These are phyloP conservation scores for Cryptus viduatorius DNA, from an alignment of 2,888 invertebrate species.

Conservation along the genomic window DNA sequence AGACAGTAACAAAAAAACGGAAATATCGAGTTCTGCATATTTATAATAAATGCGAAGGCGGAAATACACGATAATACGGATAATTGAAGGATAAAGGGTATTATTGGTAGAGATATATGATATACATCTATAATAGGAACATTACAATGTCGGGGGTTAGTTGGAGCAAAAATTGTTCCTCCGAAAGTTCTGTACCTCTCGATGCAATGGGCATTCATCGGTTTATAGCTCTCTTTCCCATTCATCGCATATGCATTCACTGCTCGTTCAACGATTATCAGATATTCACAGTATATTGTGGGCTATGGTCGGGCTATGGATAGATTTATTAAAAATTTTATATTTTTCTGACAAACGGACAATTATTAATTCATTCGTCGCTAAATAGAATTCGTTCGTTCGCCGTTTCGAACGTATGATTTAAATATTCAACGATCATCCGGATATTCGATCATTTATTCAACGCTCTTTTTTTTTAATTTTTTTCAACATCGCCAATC, in stretches of 20 bases:
- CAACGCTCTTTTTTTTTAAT: constrained; percentile 14
- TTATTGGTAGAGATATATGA: constrained; percentile 22
- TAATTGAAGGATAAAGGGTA: constrained; percentile 36
- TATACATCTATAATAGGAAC: neutral
- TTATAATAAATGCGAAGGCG: neutral
- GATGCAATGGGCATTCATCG: constrained; percentile 16
- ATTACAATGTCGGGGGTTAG: neutral
- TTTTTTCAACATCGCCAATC: neutral
- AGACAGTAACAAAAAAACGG: constrained; percentile 1
- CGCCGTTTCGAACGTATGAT: constrained; percentile 16
- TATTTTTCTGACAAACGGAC: constrained; percentile 28
- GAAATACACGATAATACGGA: constrained; percentile 28
- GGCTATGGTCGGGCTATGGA: too few relatives aligned
- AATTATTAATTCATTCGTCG: constrained; percentile 55
- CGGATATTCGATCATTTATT: constrained; percentile 18
- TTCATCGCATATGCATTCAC: constrained; percentile 34
- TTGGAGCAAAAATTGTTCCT: neutral
- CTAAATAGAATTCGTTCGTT: constrained; percentile 2
- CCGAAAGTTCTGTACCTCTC: constrained; percentile 7
- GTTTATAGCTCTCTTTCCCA: constrained; percentile 2
- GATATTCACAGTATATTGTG: neutral
- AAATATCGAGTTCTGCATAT: constrained; percentile 19
- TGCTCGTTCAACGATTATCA: constrained; percentile 16
- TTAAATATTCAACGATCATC: constrained; percentile 59
- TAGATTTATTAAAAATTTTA: constrained; percentile 7